A percentile compares a stretch with the other conserved stretches of the same genome.
Conservation (phyloP, 2,797 vertebrate species). For the Poeciliopsis presidionis region DNA sequence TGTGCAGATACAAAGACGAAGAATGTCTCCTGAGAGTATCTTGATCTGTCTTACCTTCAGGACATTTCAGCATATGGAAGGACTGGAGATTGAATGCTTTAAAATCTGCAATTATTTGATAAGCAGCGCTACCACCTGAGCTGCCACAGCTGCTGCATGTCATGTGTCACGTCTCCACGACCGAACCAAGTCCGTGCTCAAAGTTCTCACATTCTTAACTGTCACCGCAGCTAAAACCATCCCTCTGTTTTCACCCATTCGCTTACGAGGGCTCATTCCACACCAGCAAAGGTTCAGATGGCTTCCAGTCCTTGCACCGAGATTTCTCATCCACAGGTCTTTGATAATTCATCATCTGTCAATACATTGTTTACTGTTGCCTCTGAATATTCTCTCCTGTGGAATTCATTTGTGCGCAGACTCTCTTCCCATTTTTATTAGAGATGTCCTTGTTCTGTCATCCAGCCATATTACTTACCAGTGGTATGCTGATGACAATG, state of each 20-base stretch:
- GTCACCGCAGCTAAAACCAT: constrained; percentile 26
- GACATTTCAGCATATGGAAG: constrained; percentile 6
- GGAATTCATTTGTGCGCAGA: constrained; percentile 12
- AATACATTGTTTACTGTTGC: constrained; percentile 28
- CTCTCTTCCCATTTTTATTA: constrained; percentile 18
- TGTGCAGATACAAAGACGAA: constrained; percentile 4
- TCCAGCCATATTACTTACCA: constrained; percentile 49
- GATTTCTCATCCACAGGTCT: constrained; percentile 5
- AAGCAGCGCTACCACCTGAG: constrained; percentile 9
- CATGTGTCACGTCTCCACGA: constrained; percentile 27
- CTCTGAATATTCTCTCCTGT: constrained; percentile 20
- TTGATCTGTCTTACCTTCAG: constrained; percentile 7
- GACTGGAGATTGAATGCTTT: constrained; percentile 5
- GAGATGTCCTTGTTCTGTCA: constrained; percentile 55
- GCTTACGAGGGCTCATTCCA: constrained; percentile 14
- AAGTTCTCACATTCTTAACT: constrained; percentile 22
- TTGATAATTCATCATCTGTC: constrained; percentile 35
- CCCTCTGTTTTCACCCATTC: constrained; percentile 17
- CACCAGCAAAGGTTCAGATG: constrained; percentile 20
- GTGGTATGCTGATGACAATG: constrained; percentile 58
- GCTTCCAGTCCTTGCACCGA: constrained; percentile 13
- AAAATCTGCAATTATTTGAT: constrained; percentile 10
- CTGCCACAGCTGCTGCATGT: constrained; percentile 5
- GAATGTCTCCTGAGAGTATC: neutral
- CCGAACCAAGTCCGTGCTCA: constrained; percentile 14